Percentiles rank a stretch among this genome's conserved stretches.
phyloP scores from a whole-genome alignment of 1,140 invertebrate genomes.

The Carcinoscorpius rotundicauda region DNA sequence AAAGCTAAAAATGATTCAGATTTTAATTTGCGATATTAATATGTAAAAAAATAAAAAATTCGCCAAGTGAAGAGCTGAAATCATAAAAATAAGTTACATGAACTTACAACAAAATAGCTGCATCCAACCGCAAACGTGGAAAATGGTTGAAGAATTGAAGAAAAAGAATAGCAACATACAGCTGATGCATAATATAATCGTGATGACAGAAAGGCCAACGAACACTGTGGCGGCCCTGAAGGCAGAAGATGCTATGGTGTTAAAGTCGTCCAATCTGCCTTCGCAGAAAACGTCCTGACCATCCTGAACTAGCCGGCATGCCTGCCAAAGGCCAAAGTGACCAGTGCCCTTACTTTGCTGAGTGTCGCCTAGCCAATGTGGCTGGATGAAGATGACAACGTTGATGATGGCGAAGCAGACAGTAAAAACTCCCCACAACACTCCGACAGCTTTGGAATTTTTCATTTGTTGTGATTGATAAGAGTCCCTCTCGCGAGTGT shows the following conservation, averaged over 20 bases:
- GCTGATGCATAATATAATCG: constrained; percentile 70
- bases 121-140: constrained; percentile 82
- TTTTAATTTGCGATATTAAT: no score
- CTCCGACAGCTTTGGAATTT: constrained; percentile 88
- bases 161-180: constrained; percentile 86
- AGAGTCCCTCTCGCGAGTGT: constrained; percentile 6
- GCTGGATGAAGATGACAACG: constrained; percentile 87
- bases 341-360: constrained; percentile 68
- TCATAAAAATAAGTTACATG: no score
- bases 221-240: constrained; percentile 71
- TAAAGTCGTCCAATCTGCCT: constrained; percentile 61
- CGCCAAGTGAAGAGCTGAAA: no score
- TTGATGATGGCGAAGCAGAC: constrained; percentile 92
- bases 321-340: constrained; percentile 77
- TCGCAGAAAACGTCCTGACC: constrained; percentile 48
- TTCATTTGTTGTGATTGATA: constrained; percentile 70
- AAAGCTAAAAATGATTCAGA: no score
- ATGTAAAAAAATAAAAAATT: no score
- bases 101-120: constrained; percentile 78
- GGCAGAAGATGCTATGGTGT: constrained; percentile 54
- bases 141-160: constrained; percentile 78
- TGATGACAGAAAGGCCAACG: constrained; percentile 66
- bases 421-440: constrained; percentile 88
- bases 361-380: constrained; percentile 75
- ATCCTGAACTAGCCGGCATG: constrained; percentile 45